A percentile compares a stretch with the other conserved stretches of the same genome.
These are phyloP conservation scores for Peribatodes rhomboidaria DNA, from an alignment of 2,888 invertebrate genomes.

Conservation along the genomic window DNA sequence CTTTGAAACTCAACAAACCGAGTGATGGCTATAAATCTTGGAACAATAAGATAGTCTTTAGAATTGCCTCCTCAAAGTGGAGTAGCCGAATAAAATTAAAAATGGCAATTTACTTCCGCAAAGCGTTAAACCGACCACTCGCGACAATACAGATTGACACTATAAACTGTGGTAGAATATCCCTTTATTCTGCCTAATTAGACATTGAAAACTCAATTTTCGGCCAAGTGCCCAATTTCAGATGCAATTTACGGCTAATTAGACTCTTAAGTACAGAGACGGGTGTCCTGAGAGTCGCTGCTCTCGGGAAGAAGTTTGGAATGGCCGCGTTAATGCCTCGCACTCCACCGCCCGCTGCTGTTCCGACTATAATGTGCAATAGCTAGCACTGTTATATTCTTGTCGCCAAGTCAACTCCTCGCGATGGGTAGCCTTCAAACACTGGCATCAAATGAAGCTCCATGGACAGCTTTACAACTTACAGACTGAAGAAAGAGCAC, in stretches of 20 bases:
- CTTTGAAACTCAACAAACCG: conserved; percentile 44
- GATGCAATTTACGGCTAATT: conserved; percentile 83
- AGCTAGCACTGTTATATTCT: conserved; percentile 62
- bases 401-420: conserved; percentile 52
- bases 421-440: conserved; percentile 18
- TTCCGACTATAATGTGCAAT: conserved; percentile 62
- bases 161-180: conserved; percentile 72
- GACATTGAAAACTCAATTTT: conserved; percentile 82
- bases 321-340: conserved; percentile 67
- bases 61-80: conserved; percentile 4
- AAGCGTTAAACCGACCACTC: conserved; percentile 43
- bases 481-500: conserved; percentile 10
- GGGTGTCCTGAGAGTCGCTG: conserved; percentile 54
- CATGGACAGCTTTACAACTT: conserved; percentile 22
- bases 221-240: conserved; percentile 77
- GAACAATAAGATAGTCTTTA: conserved; percentile 27
- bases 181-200: conserved; percentile 78
- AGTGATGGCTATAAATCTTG: conserved; percentile 23
- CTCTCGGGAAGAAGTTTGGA: conserved; percentile 67
- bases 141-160: conserved; percentile 70
- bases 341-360: conserved; percentile 40
- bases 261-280: conserved; percentile 79
- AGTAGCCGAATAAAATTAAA: conserved; percentile 7
- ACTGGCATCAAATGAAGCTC: conserved; percentile 26
- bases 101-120: conserved; percentile 36